Base-by-base conservation (phyloP, 2,888 invertebrate species). In the Agonopterix arenella region DNA sequence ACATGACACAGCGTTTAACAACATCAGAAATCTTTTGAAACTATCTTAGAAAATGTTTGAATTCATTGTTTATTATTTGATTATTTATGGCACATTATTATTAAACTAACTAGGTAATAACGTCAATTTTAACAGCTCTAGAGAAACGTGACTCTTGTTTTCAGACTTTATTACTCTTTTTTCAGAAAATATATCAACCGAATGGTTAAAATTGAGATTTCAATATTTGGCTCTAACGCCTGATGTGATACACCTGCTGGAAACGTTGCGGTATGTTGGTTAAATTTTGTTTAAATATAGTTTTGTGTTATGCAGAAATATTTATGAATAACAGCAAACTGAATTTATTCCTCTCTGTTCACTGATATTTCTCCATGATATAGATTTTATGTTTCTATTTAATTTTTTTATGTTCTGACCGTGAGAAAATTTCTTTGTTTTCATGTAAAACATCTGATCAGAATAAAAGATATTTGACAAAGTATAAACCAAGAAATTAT, bases 151-250 rank as follows among this genome's bases (percentile, higher is more conserved):
- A 18, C 28, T 28, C 28, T 28, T 28, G 28, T 28, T 28, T 28
- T 28, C 7, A 28, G 5, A 28, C 0, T 28, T 5, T 28, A 28
- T 28, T 28, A 28, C 28, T 28, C 43, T 13, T 36, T 43, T 88
- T 90, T 48, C 88, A 91, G 93, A 92, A 77, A 92, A 91, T 68
- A 90, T 95, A 68, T 96, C 95, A 76, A 80, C 91, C 61, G 91
- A 93, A 84, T 97, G 96, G 96, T 83, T 96, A 63, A 91, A 93
- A 63, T 86, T 95, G 62, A 93, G 96, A 67, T 96, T 95, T 84
- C 91, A 93, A 61, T 93, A 93, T 81, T 85, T 96, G 76, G 91
- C 92, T 57, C 79, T 95, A 60, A 86, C 92, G 13, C 85, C 92
- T 48, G 94, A 95, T 60, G 92, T 94, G 54, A 88, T 92, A 62